Evolutionary conservation across 92 coral and sea anemone genomes (phyloP).

Genomic region (Paragorgia papillata): DNA sequence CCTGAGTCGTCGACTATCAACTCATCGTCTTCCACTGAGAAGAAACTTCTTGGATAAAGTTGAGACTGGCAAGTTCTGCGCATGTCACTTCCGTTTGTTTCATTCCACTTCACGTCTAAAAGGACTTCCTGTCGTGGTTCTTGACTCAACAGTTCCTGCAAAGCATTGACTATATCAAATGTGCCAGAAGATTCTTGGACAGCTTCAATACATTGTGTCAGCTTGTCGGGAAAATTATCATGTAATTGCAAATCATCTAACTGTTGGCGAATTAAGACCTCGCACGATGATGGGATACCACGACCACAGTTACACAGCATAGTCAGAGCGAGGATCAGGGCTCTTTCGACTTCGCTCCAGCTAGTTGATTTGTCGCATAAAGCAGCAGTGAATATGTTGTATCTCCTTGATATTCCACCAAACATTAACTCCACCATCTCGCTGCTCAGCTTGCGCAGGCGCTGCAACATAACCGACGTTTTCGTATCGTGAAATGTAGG

Average conservation of each 20-base stretch:
- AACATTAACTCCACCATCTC: slow-evolving; percentile 70
- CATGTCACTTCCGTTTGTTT: not conserved
- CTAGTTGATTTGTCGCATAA: not conserved
- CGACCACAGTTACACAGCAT: slow-evolving; percentile 91
- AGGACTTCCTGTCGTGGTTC: slow-evolving; percentile 59
- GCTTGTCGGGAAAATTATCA: slow-evolving; percentile 45
- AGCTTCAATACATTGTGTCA: slow-evolving; percentile 57
- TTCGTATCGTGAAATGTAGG: slow-evolving; percentile 4
- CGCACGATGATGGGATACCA: slow-evolving; percentile 57
- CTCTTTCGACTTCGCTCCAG: slow-evolving; percentile 76
- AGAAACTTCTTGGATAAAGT: not conserved
- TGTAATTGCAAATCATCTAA: slow-evolving; percentile 41
- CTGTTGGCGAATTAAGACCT: slow-evolving; percentile 49
- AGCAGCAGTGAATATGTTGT: slow-evolving; percentile 68
- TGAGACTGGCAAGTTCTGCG: not conserved
- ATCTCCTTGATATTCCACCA: slow-evolving; percentile 60
- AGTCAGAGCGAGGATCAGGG: slow-evolving; percentile 69
- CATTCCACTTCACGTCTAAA: slow-evolving; percentile 69
- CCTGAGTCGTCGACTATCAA: not conserved
- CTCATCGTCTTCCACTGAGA: not conserved
- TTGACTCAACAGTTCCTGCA: slow-evolving; percentile 52
- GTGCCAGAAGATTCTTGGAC: slow-evolving; percentile 44
- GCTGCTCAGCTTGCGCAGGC: slow-evolving; percentile 59
- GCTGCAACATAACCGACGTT: slow-evolving; percentile 41
- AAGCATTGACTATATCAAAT: slow-evolving; percentile 60